Base-by-base conservation (phyloP, 2,797 vertebrate genomes). In the Chloroceryle inda region DNA sequence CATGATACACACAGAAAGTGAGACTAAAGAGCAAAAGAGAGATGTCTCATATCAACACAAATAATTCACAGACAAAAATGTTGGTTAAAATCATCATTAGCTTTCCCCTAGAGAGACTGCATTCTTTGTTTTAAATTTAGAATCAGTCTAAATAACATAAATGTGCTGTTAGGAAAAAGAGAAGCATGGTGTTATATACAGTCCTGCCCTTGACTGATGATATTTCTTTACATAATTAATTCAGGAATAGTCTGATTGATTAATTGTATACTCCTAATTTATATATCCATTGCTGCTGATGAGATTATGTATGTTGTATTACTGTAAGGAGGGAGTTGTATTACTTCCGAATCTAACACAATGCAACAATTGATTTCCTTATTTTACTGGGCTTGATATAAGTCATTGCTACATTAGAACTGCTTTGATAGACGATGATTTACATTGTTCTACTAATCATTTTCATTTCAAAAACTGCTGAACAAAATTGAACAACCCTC, bases 251-350 rank as follows among this genome's bases (percentile, higher is more conserved):
- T 69, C 96, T 98, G 93, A 97, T 95, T 96, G 95, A 97, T 96
- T 97, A 97, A 97, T 96, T 97, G 82, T 95, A 94, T 94, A 96
- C 50, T 82, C 84, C 96, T 97, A 94, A 96, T 96, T 97, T 96
- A 82, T 92, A 97, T 85, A 97, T 91, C 74, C 92, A 86, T 42
- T 88, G 71, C 91, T 94, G 68, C 86, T 97, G 96, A 94, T 96
- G 94, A 97, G 94, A 97, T 97, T 92, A 94, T 94, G 66, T 97
- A 89, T 89, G 82, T 93, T 96, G 88, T 90, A 83, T 96, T 94
- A 94, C 68, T 94, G 47, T 94, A 93, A 96, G 95, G 94, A 96
- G 72, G 73, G 91, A 97, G 85, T 95, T 94, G 88, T 74, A 91
- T 90, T 96, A 91, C 78, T 96, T 94, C 91, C 97, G 93, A 96